phyloP scores from a whole-genome alignment of 2,797 vertebrate species.

The Mus spretus region DNA sequence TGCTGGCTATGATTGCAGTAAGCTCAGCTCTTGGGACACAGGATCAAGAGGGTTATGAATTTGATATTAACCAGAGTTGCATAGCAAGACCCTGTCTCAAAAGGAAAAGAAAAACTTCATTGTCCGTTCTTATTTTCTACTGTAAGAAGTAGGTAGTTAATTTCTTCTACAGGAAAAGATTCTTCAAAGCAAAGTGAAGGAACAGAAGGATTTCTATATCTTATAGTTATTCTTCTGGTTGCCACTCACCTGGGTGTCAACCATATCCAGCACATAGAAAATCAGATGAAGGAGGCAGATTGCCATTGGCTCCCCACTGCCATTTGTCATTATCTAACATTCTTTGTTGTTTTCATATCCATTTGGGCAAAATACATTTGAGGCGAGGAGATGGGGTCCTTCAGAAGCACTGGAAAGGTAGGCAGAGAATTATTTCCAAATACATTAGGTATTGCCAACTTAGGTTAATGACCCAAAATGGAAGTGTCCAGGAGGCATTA shows the following conservation, averaged over 20 bases:
- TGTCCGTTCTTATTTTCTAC: background rate
- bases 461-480: background rate
- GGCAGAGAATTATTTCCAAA: background rate
- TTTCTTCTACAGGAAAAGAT: background rate
- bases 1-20: background rate
- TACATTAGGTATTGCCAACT: conserved; percentile 31
- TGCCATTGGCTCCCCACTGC: background rate
- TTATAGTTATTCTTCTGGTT: background rate
- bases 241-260: background rate
- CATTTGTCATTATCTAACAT: background rate
- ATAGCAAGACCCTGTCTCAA: background rate
- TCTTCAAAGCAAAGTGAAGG: background rate
- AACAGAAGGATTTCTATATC: conserved; percentile 13
- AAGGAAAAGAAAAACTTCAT: background rate
- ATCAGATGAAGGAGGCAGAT: background rate
- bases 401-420: background rate
- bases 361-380: too few relatives aligned
- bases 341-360: background rate
- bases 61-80: background rate
- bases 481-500: background rate
- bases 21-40: background rate
- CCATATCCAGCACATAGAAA: background rate
- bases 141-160: background rate
- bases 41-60: background rate
- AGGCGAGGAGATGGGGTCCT: background rate